phyloP scores from a whole-genome alignment of 35 echinoderm and acorn worm genomes.

The Nesometra sesokonis region DNA sequence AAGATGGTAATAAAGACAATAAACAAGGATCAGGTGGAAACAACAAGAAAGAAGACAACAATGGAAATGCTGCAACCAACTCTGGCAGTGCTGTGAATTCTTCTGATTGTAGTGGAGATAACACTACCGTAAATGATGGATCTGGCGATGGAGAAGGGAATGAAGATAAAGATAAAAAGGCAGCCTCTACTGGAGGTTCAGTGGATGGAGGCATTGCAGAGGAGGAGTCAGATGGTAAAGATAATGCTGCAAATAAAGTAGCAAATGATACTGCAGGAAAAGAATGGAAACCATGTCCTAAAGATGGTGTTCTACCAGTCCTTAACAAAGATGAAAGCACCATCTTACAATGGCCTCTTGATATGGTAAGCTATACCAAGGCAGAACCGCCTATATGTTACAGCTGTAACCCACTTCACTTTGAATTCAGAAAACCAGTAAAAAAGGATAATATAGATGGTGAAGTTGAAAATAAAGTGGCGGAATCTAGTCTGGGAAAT shows the following conservation, averaged over 20 bases:
- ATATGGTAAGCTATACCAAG: neutral
- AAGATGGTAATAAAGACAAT: neutral
- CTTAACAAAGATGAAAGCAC: constrained; percentile 5
- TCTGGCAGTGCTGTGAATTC: neutral
- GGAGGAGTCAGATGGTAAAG: neutral
- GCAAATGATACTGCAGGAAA: neutral
- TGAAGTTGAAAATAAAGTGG: neutral
- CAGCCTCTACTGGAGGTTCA: neutral
- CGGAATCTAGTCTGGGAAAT: neutral
- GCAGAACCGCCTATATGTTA: neutral
- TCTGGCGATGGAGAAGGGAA: neutral
- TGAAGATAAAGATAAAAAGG: neutral
- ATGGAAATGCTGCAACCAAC: neutral
- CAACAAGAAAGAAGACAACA: neutral
- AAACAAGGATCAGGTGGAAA: neutral
- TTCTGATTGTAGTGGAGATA: neutral
- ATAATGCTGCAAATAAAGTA: neutral
- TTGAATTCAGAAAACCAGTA: constrained; percentile 9
- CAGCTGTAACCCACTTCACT: constrained; percentile 16
- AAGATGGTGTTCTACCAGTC: neutral
- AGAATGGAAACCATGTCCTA: neutral
- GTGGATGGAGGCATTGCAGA: neutral
- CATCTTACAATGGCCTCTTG: constrained; percentile 15
- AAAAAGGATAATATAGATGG: neutral
- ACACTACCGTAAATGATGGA: neutral